phyloP scores from a whole-genome alignment of 2,797 vertebrate species.

The Vireo griseus region DNA sequence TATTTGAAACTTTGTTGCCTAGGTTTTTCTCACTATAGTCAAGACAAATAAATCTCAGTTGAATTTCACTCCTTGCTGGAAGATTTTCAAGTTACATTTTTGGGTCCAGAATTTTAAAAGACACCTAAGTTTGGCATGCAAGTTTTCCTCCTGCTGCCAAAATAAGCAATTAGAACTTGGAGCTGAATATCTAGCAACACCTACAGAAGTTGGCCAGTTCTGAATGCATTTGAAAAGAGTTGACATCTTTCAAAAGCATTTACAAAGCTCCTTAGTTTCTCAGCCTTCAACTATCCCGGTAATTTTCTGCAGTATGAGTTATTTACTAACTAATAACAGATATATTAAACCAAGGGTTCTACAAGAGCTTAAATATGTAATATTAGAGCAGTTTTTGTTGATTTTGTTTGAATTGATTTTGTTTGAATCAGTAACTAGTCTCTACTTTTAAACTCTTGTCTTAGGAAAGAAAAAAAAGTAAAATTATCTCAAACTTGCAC shows the following conservation, averaged over 20 bases:
- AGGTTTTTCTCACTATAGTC: not conserved
- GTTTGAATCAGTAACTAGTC: not conserved
- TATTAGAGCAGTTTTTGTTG: not conserved
- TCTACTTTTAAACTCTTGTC: not conserved
- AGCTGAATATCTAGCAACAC: not conserved
- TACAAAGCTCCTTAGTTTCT: not conserved
- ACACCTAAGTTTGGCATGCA: not conserved
- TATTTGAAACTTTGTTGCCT: not conserved
- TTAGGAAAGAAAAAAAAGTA: not conserved
- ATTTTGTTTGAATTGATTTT: too few species aligned
- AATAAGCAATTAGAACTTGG: not conserved
- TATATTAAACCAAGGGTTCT: not conserved
- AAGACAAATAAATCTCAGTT: not conserved
- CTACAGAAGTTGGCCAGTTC: not conserved
- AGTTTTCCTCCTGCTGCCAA: not conserved
- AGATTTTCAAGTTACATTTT: not conserved
- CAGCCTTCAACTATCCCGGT: not conserved
- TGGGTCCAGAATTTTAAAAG: not conserved
- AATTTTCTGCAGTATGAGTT: not conserved
- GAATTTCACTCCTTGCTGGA: not conserved
- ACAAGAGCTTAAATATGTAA: not conserved
- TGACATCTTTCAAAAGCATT: not conserved
- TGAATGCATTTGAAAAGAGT: not conserved
- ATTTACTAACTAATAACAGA: not conserved
- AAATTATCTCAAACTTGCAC: conserved; percentile 14